Percentiles rank a stretch among this genome's conserved stretches.
Evolutionary conservation across 2,797 vertebrate species (phyloP).

Genomic region (Bryconaethiops microstoma): DNA sequence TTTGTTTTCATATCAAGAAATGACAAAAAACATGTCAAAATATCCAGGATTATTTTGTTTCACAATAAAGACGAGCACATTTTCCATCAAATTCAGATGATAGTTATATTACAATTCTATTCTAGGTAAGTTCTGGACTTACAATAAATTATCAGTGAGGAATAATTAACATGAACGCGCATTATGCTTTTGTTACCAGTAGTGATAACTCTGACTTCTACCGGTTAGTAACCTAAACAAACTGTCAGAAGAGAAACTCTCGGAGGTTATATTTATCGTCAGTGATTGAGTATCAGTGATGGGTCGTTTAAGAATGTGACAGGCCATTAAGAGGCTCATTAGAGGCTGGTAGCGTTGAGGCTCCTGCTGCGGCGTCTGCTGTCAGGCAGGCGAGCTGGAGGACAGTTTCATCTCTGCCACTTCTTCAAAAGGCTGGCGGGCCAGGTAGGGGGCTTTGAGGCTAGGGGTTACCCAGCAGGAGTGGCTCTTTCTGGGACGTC

Average conservation of each 20-base stretch:
- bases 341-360: conserved; percentile 33
- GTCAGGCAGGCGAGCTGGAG: conserved; percentile 32
- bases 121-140: no score
- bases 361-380: conserved; percentile 49
- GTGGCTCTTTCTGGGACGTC: conserved; percentile 35
- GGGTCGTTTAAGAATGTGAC: conserved; percentile 51
- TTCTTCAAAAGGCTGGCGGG: conserved; percentile 43
- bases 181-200: neutral
- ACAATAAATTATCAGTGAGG: neutral
- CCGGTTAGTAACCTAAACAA: conserved; percentile 23
- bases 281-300: conserved; percentile 49
- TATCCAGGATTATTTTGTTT: no score
- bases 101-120: no score
- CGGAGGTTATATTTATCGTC: conserved; percentile 43
- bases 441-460: conserved; percentile 17
- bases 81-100: no score
- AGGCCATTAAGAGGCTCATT: conserved; percentile 56
- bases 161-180: neutral
- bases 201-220: conserved; percentile 16
- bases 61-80: no score
- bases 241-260: conserved; percentile 20
- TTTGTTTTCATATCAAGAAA: neutral
- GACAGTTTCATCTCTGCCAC: conserved; percentile 30
- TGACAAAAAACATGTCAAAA: no score
- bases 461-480: conserved; percentile 41